A percentile compares a stretch with the other conserved stretches of the same genome.
Conservation (phyloP, 2,888 invertebrate species). For the Sialis fuliginosa region DNA sequence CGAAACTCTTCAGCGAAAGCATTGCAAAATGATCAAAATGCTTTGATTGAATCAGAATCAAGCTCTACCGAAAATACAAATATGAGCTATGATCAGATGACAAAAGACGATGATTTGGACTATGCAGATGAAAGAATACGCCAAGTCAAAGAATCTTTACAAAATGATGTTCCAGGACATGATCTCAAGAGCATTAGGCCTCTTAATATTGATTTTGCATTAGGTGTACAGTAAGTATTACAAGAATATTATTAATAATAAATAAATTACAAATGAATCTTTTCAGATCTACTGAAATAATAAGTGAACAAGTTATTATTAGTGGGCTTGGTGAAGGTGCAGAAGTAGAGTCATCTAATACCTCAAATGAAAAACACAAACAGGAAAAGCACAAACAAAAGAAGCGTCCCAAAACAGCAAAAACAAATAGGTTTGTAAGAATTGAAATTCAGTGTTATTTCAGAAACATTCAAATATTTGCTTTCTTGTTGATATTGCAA, state of each 20-base stretch:
- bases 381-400: conserved; percentile 1
- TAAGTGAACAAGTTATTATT: conserved; percentile 8
- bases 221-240: conserved; percentile 9
- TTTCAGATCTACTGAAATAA: not conserved
- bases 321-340: conserved; percentile 18
- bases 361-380: not conserved
- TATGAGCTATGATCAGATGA: conserved; percentile 8
- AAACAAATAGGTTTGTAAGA: conserved; percentile 19
- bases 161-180: conserved; percentile 11
- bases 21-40: conserved; percentile 18
- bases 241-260: not conserved
- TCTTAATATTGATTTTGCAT: conserved; percentile 19
- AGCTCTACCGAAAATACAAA: conserved; percentile 20
- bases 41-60: conserved; percentile 20
- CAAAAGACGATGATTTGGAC: conserved; percentile 14
- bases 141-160: conserved; percentile 18
- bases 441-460: too few species aligned
- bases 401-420: conserved; percentile 19
- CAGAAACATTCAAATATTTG: too few species aligned
- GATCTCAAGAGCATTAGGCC: conserved; percentile 16
- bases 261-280: not conserved
- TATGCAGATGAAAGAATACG: conserved; percentile 20
- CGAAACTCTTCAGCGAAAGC: conserved; percentile 19
- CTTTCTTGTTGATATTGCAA: too few species aligned
- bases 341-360: conserved; percentile 16